These are phyloP conservation scores for Phalacrocorax aristotelis DNA, from an alignment of 2,113 vertebrate genomes.

Conservation along the genomic window DNA sequence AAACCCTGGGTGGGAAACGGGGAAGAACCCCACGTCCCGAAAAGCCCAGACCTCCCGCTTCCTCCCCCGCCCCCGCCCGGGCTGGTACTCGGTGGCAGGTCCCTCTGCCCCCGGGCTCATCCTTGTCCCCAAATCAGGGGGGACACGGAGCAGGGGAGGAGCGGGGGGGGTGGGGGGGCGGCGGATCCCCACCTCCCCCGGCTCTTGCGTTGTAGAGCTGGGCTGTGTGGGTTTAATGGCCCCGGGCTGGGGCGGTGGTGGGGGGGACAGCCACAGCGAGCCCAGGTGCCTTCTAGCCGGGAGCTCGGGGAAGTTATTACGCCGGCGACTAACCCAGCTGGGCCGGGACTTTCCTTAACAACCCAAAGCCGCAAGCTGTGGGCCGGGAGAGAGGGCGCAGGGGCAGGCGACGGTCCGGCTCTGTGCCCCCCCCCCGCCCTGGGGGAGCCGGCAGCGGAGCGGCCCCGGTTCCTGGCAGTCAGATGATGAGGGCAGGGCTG, in stretches of 20 bases:
- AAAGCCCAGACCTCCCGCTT: neutral
- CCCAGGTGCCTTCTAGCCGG: constrained; percentile 60
- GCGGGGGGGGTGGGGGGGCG: neutral
- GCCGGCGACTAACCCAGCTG: constrained; percentile 69
- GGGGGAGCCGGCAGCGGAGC: neutral
- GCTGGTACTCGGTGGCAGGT: neutral
- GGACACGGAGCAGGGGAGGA: neutral
- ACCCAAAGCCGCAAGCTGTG: neutral
- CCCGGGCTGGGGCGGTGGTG: neutral
- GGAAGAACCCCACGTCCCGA: neutral
- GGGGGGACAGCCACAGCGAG: neutral
- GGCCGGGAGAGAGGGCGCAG: neutral
- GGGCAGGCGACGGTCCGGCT: no score
- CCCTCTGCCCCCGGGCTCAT: neutral
- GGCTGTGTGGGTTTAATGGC: neutral
- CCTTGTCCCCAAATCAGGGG: neutral
- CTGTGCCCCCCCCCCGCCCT: neutral
- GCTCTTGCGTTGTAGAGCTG: neutral
- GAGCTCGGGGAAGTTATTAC: constrained; percentile 65
- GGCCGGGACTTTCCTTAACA: neutral
- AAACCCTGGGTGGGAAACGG: neutral
- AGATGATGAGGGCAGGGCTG: constrained; percentile 52
- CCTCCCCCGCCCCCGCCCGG: neutral
- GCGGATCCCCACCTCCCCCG: rapidly evolving
- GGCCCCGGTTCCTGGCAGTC: neutral